These are phyloP conservation scores for Stratiomys singularior DNA, from an alignment of 2,888 invertebrate species.

Conservation along the genomic window DNA sequence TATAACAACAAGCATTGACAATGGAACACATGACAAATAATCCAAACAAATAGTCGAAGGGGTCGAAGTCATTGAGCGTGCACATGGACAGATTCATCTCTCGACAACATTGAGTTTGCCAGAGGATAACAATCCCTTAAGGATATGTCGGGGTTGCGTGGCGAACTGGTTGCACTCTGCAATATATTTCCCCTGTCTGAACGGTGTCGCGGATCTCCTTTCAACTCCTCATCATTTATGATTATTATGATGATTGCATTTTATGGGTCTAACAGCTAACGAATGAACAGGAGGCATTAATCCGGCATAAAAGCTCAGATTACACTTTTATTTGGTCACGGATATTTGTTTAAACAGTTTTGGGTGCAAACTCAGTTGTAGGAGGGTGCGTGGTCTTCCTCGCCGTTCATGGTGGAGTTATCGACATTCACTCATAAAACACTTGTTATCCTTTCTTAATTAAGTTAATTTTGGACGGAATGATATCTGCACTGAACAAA, in stretches of 20 bases:
- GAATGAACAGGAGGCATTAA: conserved; percentile 49
- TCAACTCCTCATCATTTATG: conserved; percentile 44
- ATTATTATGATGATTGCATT: conserved; percentile 47
- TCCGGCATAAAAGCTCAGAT: conserved; percentile 55
- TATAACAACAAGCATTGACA: conserved; percentile 34
- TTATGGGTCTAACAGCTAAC: conserved; percentile 41
- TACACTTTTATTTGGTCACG: conserved; percentile 54
- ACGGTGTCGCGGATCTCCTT: conserved; percentile 19
- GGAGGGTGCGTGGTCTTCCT: neutral
- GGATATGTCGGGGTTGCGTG: conserved; percentile 13
- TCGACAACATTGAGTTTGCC: neutral
- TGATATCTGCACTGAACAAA: conserved; percentile 32
- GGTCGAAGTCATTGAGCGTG: conserved; percentile 42
- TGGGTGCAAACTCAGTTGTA: neutral
- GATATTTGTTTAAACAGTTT: conserved; percentile 48
- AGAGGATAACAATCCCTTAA: conserved; percentile 5
- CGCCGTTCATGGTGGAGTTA: neutral
- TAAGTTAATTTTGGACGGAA: conserved; percentile 60
- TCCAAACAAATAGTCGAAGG: conserved; percentile 46
- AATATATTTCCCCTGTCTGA: neutral
- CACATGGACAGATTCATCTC: conserved; percentile 46
- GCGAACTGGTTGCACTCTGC: neutral
- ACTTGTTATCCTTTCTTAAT: conserved; percentile 64
- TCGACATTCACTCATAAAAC: conserved; percentile 51
- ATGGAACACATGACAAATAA: conserved; percentile 48